Evolutionary conservation across 2,113 vertebrate species (phyloP), one percentile per base, ranked within the genome.

Genomic region (Dendrocopos noguchii): DNA sequence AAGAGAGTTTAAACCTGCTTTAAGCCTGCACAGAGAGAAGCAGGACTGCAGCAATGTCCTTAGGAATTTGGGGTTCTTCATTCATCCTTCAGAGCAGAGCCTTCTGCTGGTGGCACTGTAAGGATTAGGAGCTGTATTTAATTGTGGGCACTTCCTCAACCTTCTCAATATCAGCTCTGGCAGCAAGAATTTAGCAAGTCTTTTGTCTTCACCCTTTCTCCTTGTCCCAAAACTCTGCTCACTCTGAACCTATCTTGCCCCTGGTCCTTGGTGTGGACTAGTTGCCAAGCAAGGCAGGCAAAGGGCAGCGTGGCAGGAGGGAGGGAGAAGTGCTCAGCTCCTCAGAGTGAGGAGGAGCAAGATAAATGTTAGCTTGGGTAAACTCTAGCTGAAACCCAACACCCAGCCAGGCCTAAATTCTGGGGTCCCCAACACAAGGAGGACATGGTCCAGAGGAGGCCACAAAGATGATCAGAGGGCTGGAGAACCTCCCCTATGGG

Each of bases 1-100:
- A 95, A 81, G 94, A 93, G 91, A 90, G 80, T 87, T 87, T 95
- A 97, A 97, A 95, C 90, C 93, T 94, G 80, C 93, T 95, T 71
- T 87, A 78, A 95, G 79, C 60, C 82, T 73, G 81, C 75, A 56
- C 2, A 63, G 86, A 74, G 73, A 92, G 90, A 85, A 68, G 75
- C 86, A 73, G 71, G 87, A 7, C 76, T 57, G 74, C 80, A 91
- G 80, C 61, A 80, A 71, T 25, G 61, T 47, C 25, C 60, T 72
- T 29, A 63, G 78, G 67, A 77, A 91, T 94, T 44, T 76, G 92
- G 85, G 73, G 33, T 73, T 70, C 80, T 78, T 96, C 89, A 93
- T 83, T 12, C 87, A n/a, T 89, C 94, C 64, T 86, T 64, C 83
- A 53, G 46, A 77, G 89, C 85, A 83, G 78, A 75, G 61, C 29